A percentile compares a stretch with the other conserved stretches of the same genome.
Conservation (phyloP, 1,140 invertebrate genomes). For the Drosophila gunungcola region DNA sequence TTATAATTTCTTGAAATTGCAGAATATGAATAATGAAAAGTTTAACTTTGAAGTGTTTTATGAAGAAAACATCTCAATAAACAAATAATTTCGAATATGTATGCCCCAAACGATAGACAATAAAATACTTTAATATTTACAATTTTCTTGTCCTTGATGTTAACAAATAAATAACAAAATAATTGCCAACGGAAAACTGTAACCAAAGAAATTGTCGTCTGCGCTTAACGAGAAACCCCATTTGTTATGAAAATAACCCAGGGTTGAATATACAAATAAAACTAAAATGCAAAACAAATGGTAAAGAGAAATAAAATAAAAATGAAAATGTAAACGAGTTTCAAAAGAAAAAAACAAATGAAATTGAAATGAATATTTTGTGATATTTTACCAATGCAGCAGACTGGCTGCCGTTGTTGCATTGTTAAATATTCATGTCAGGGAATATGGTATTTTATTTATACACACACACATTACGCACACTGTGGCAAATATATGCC, state of each 20-base stretch:
- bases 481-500: conserved; percentile 10
- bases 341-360: conserved; percentile 57
- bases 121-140: background rate
- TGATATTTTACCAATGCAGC: conserved; percentile 63
- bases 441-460: conserved; percentile 40
- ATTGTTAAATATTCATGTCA: conserved; percentile 73
- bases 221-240: background rate
- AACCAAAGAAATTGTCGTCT: conserved; percentile 20
- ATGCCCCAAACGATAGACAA: background rate
- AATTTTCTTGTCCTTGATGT: conserved; percentile 8
- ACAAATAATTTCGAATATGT: conserved; percentile 9
- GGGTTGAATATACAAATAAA: conserved; percentile 20
- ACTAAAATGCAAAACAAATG: conserved; percentile 43
- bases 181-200: conserved; percentile 15
- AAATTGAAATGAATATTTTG: conserved; percentile 81
- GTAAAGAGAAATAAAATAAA: conserved; percentile 35
- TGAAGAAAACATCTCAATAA: background rate
- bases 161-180: conserved; percentile 36
- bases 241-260: background rate
- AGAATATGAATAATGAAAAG: background rate
- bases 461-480: conserved; percentile 11
- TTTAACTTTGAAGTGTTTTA: background rate
- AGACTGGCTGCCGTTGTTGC: conserved; percentile 37
- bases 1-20: background rate
- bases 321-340: conserved; percentile 30